Percentiles rank a stretch among this genome's conserved stretches.
These are phyloP conservation scores for Huso huso DNA, from an alignment of 2,797 vertebrate species.

Conservation along the genomic window DNA sequence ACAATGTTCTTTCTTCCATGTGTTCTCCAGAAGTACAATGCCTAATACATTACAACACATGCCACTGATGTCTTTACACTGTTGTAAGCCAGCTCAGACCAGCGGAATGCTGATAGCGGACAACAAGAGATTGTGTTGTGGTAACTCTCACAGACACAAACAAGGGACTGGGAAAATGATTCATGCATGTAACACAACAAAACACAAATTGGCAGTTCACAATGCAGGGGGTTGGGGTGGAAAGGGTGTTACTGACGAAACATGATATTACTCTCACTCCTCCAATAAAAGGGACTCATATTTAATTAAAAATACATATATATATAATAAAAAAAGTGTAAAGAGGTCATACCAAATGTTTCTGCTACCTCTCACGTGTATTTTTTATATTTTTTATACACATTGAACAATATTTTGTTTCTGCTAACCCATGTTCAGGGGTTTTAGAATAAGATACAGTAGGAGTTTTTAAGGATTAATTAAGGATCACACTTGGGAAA, in stretches of 20 bases:
- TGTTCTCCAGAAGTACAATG: slow-evolving; percentile 64
- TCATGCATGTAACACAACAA: slow-evolving; percentile 57
- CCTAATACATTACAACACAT: slow-evolving; percentile 67
- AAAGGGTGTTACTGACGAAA: slow-evolving; percentile 1
- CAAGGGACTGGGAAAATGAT: slow-evolving; percentile 63
- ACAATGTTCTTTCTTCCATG: slow-evolving; percentile 69
- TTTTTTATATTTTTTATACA: too few relatives aligned
- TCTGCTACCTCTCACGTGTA: too few relatives aligned
- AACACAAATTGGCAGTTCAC: slow-evolving; percentile 38
- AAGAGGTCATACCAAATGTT: neutral
- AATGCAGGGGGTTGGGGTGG: neutral
- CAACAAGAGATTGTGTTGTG: slow-evolving; percentile 50
- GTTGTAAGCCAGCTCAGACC: slow-evolving; percentile 67
- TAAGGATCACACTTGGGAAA: too few relatives aligned
- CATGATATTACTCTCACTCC: neutral
- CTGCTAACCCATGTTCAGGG: too few relatives aligned
- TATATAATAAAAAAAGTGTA: too few relatives aligned
- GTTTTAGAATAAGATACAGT: too few relatives aligned
- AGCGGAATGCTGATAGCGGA: slow-evolving; percentile 52
- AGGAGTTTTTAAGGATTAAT: too few relatives aligned
- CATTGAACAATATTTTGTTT: too few relatives aligned
- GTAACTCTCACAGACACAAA: slow-evolving; percentile 43
- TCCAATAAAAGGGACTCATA: too few relatives aligned
- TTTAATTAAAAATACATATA: too few relatives aligned
- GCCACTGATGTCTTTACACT: slow-evolving; percentile 65